phyloP scores from a whole-genome alignment of 2,797 vertebrate species.

The Halcyon badia region DNA sequence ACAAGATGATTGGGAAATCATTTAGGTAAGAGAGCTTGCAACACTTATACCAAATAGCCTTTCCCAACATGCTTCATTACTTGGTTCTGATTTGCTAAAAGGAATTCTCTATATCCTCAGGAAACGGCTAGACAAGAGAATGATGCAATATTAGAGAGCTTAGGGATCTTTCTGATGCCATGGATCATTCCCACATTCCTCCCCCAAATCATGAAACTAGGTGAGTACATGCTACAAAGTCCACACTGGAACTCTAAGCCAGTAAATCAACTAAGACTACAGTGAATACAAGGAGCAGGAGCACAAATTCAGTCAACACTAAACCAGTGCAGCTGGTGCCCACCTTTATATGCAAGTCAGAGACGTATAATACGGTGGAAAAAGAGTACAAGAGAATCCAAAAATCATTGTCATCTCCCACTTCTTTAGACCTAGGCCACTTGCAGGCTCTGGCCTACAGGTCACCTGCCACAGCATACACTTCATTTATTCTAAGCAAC shows the following conservation, averaged over 20 bases:
- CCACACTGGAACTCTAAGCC: neutral
- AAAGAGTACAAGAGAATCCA: neutral
- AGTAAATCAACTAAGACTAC: neutral
- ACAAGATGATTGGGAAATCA: slow-evolving; percentile 3
- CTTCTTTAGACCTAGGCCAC: neutral
- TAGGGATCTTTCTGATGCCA: neutral
- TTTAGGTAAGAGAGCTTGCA: neutral
- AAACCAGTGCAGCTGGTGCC: neutral
- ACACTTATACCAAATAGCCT: neutral
- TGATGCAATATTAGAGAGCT: neutral
- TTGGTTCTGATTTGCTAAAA: neutral
- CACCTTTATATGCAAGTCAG: neutral
- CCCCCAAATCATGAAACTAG: neutral
- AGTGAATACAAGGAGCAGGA: neutral
- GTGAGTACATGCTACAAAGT: neutral
- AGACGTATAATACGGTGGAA: neutral
- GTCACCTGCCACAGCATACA: neutral
- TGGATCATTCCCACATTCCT: neutral
- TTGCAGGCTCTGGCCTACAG: neutral
- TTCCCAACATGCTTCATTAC: neutral
- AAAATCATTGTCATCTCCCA: neutral
- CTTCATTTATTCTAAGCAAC: neutral
- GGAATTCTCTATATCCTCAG: neutral
- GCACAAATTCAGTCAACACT: neutral
- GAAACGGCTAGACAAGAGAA: neutral